Percentiles rank a stretch among this genome's conserved stretches.
Evolutionary conservation across 2,113 vertebrate genomes (phyloP).

Genomic region (Chaetorhynchus papuensis): DNA sequence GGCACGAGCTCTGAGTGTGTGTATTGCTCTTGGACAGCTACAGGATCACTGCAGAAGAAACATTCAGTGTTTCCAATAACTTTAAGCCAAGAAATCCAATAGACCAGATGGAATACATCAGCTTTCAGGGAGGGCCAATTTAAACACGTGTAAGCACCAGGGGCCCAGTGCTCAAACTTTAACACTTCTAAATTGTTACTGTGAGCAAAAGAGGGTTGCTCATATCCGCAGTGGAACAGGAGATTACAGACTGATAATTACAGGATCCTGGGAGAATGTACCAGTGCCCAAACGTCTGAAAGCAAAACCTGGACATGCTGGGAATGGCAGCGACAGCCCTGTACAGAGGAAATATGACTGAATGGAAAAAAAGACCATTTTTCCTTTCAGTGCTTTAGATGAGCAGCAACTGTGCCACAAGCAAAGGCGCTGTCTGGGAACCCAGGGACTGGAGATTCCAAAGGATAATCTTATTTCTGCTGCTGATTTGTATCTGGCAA

Average conservation of each 20-base stretch:
- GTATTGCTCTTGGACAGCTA: slow-evolving; percentile 13
- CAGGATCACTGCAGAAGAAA: slow-evolving; percentile 27
- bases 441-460: neutral
- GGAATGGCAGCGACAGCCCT: neutral
- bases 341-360: neutral
- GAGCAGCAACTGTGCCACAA: neutral
- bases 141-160: slow-evolving; percentile 39
- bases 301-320: neutral
- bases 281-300: neutral
- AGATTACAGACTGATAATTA: slow-evolving; percentile 25
- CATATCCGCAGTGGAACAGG: neutral
- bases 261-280: neutral
- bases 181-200: slow-evolving; percentile 23
- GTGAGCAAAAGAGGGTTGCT: slow-evolving; percentile 5
- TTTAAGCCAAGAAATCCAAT: slow-evolving; percentile 40
- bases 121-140: slow-evolving; percentile 47
- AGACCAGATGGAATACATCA: slow-evolving; percentile 56
- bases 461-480: neutral
- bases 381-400: neutral
- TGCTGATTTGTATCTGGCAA: neutral
- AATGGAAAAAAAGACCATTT: slow-evolving; percentile 5
- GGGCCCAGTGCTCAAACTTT: slow-evolving; percentile 3
- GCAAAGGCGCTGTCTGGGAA: neutral
- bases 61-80: slow-evolving; percentile 46
- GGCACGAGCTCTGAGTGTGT: neutral